Evolutionary conservation across 2,888 invertebrate species (phyloP).

Genomic region (Sphaerophoria rueppellii): DNA sequence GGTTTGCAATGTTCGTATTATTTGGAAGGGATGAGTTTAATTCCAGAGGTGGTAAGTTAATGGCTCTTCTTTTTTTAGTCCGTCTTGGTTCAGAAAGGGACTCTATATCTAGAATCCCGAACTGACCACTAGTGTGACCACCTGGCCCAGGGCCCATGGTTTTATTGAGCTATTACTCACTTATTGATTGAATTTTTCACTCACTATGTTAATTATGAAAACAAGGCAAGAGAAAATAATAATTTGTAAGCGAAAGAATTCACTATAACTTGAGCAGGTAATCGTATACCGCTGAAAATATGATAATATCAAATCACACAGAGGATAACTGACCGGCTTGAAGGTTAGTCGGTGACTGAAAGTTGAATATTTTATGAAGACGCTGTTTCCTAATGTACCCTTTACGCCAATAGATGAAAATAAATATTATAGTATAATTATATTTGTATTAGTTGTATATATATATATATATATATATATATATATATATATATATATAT

Average conservation of each 20-base stretch:
- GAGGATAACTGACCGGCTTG: neutral
- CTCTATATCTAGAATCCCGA: neutral
- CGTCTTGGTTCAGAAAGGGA: too few species aligned
- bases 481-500: too few species aligned
- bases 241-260: neutral
- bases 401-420: too few species aligned
- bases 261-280: neutral
- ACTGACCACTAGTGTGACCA: conserved; percentile 5
- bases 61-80: too few species aligned
- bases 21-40: neutral
- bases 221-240: too few species aligned
- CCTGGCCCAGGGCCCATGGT: conserved; percentile 1
- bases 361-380: too few species aligned
- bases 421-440: too few species aligned
- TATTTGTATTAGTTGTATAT: too few species aligned
- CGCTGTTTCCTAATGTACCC: too few species aligned
- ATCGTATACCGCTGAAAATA: neutral
- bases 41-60: neutral
- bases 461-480: too few species aligned
- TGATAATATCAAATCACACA: neutral
- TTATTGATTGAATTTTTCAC: conserved; percentile 1
- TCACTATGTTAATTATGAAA: too few species aligned
- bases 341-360: conserved; percentile 4
- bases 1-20: neutral
- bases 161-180: neutral